Conservation (phyloP, 2,113 vertebrate species). For the Pyxicephalus adspersus region DNA sequence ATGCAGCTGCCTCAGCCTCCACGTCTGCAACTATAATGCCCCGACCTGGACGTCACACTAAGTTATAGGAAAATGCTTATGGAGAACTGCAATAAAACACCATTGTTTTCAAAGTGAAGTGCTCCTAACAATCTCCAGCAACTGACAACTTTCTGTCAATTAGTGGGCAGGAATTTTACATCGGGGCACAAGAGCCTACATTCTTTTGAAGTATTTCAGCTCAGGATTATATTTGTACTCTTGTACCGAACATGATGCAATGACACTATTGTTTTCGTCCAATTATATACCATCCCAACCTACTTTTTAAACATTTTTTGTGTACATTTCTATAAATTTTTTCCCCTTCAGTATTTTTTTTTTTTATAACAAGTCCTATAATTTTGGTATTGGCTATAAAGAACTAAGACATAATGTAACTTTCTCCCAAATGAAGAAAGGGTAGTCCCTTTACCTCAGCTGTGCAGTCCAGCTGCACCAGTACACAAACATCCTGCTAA, state of each 20-base stretch:
- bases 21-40: constrained; percentile 71
- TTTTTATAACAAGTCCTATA: background rate
- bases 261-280: constrained; percentile 65
- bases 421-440: constrained; percentile 52
- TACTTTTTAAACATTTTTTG: constrained; percentile 57
- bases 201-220: constrained; percentile 71
- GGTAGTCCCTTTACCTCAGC: constrained; percentile 59
- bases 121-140: constrained; percentile 66
- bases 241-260: constrained; percentile 48
- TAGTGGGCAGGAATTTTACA: background rate
- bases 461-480: constrained; percentile 10
- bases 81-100: constrained; percentile 63
- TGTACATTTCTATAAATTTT: background rate
- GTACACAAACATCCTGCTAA: background rate
- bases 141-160: constrained; percentile 60
- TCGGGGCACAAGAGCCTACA: constrained; percentile 28
- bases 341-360: background rate
- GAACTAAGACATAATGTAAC: constrained; percentile 62
- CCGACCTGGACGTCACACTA: constrained; percentile 84
- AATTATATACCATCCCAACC: constrained; percentile 15
- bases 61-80: constrained; percentile 72
- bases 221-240: constrained; percentile 78
- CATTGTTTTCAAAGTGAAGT: constrained; percentile 33
- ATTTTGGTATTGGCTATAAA: constrained; percentile 58
- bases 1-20: constrained; percentile 82